phyloP scores from a whole-genome alignment of 1,140 invertebrate genomes.

The Paraescarpia echinospica region DNA sequence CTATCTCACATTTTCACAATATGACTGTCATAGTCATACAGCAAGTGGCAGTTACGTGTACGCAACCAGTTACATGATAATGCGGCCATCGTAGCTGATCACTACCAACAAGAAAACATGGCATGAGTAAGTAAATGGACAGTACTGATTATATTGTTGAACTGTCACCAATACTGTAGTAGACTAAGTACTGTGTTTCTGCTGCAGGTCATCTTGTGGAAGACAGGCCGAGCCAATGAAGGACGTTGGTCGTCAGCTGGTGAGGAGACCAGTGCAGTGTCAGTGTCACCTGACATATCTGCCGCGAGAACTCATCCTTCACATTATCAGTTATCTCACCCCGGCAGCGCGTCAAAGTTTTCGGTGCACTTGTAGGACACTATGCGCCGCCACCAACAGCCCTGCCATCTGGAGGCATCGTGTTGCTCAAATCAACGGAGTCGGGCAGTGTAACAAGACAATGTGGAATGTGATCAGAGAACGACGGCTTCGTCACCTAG shows the following conservation, averaged over 20 bases:
- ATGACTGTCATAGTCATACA: too few relatives aligned
- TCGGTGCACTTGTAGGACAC: background rate
- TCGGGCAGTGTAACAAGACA: background rate
- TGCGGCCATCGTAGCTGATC: too few relatives aligned
- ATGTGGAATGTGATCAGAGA: background rate
- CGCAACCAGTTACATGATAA: too few relatives aligned
- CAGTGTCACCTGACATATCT: background rate
- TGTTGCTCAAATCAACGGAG: background rate
- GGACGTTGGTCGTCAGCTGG: background rate
- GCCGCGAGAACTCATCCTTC: background rate
- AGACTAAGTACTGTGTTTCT: too few relatives aligned
- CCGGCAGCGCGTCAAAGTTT: background rate
- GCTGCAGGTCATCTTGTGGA: background rate
- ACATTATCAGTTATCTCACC: background rate
- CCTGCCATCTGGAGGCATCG: background rate
- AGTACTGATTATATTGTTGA: too few relatives aligned
- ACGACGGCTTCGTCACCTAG: background rate
- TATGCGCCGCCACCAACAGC: background rate
- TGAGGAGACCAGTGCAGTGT: background rate
- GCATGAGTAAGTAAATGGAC: too few relatives aligned
- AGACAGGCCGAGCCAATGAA: background rate
- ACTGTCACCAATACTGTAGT: too few relatives aligned
- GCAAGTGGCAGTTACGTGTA: too few relatives aligned
- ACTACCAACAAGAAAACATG: too few relatives aligned
- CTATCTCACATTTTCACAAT: too few relatives aligned